Percentiles rank a stretch among this genome's conserved stretches.
phyloP scores from a whole-genome alignment of 1,140 invertebrate species.

The Coelopa frigida region DNA sequence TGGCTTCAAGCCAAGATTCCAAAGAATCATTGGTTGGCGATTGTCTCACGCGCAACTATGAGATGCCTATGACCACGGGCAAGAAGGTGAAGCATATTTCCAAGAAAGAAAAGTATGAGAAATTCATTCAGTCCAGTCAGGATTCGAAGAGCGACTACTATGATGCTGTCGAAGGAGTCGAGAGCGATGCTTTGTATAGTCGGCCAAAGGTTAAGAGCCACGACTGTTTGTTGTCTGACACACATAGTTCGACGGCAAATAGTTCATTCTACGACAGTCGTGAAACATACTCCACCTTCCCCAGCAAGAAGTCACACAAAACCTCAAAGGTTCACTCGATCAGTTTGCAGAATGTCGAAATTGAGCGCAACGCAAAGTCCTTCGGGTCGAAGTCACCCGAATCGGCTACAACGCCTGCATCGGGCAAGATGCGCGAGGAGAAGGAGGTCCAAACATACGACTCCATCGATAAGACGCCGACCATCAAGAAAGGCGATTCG shows the following conservation, averaged over 20 bases:
- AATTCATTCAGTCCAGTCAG: conserved; percentile 54
- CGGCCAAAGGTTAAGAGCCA: conserved; percentile 49
- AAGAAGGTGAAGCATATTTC: conserved; percentile 40
- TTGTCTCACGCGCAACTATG: conserved; percentile 39
- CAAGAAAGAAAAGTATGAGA: conserved; percentile 42
- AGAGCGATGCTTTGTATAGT: conserved; percentile 24
- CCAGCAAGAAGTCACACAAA: conserved; percentile 51
- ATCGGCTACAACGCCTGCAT: conserved; percentile 30
- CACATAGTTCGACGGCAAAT: conserved; percentile 49
- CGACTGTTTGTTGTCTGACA: conserved; percentile 51
- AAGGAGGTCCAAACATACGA: conserved; percentile 38
- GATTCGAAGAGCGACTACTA: conserved; percentile 59
- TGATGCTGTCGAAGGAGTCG: conserved; percentile 44
- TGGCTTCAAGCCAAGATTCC: conserved; percentile 59
- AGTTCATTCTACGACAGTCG: conserved; percentile 56
- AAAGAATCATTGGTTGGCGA: conserved; percentile 45
- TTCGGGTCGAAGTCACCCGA: conserved; percentile 39
- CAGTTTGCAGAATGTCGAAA: conserved; percentile 59
- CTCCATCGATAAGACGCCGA: conserved; percentile 32
- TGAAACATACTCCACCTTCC: conserved; percentile 55
- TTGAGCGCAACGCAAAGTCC: conserved; percentile 52
- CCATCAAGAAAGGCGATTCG: conserved; percentile 32
- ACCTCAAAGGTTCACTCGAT: conserved; percentile 56
- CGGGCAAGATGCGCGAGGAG: conserved; percentile 29
- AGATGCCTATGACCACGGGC: conserved; percentile 43